A percentile compares a stretch with the other conserved stretches of the same genome.
phyloP scores from a whole-genome alignment of 2,888 invertebrate genomes.

The Orthonevra nobilis region DNA sequence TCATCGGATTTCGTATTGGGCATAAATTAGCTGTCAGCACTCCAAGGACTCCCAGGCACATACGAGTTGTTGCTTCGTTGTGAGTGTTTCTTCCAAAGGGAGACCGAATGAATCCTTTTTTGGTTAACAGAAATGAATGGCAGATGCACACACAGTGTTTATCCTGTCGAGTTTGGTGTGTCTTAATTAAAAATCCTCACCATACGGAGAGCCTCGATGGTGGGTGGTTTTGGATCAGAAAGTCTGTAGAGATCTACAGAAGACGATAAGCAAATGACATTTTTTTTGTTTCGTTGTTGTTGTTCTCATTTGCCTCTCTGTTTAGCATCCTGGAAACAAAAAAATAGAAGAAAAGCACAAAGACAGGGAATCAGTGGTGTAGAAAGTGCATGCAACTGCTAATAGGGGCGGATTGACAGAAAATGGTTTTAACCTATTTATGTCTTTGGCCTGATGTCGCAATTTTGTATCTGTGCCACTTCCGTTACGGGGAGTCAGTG shows the following conservation, averaged over 20 bases:
- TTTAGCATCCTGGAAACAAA: conserved; percentile 26
- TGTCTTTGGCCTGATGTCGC: conserved; percentile 63
- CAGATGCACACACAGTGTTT: conserved; percentile 34
- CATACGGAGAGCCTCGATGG: neutral
- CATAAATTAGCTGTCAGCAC: conserved; percentile 68
- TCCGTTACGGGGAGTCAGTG: conserved; percentile 33
- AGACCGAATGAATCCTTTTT: conserved; percentile 29
- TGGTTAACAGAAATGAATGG: conserved; percentile 41
- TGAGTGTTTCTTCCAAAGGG: conserved; percentile 31
- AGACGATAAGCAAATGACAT: conserved; percentile 50
- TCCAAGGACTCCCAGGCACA: conserved; percentile 31
- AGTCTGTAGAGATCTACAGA: conserved; percentile 3
- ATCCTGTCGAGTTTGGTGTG: conserved; percentile 37
- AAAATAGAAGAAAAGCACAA: neutral
- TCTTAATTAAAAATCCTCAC: conserved; percentile 59
- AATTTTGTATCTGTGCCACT: conserved; percentile 66
- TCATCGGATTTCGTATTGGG: conserved; percentile 60
- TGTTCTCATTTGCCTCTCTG: neutral
- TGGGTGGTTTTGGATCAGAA: neutral
- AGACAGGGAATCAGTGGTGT: conserved; percentile 33
- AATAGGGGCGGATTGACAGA: conserved; percentile 63
- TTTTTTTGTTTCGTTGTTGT: conserved; percentile 15
- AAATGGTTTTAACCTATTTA: conserved; percentile 70
- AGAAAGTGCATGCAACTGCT: conserved; percentile 52
- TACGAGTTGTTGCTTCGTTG: conserved; percentile 1